Base-by-base conservation (phyloP, 2,888 invertebrate genomes). In the Eutolmus rufibarbis region DNA sequence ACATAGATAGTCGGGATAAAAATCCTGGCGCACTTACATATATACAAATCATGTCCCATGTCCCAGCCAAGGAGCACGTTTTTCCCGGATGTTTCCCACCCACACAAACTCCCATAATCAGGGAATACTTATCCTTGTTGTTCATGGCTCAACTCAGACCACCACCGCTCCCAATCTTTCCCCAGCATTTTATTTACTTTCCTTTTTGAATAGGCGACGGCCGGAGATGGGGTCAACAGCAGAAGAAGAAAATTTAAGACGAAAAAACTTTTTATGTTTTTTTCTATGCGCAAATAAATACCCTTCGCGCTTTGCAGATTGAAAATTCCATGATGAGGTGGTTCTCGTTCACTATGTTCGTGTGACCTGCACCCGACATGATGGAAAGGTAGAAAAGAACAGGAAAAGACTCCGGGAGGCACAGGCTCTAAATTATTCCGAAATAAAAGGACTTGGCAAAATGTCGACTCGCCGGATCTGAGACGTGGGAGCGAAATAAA, bases 301-400 rank as follows among this genome's bases (percentile, higher is more conserved):
- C 81, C 81, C 81, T 57, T 81, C 56, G 81, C 81, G 56, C 81
- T 31, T 81, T 56, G 81, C 81, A 81, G 56, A 81, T 81, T 19
- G 34, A 81, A 81, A 81, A 34, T n/a, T 56, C 81, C 56, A 28
- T 34, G 56, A 81, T 81, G 81, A 51, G 81, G 56, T 28, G 81
- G 81, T 31, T 66, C 66, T 28, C 66, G 66, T 66, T 56, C 37
- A 56, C 34, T 57, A 51, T 81, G 56, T 56, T 56, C 8, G 46
- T 51, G 51, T 81, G 51, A 56, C 81, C 56, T 56, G 81, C 46
- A 43, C 16, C 40, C 51, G 81, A 56, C 81, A 81, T 66, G 19
- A 66, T 28, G 28, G 66, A 66, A 81, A 56, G 77, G 37, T 40
- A 66, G 46, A 16, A 43, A 78, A 23, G 28, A 66, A 66, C 66